Percentiles rank a stretch among this genome's conserved stretches.
Conservation (phyloP, 2,113 vertebrate genomes). For the Scatophagus argus region DNA sequence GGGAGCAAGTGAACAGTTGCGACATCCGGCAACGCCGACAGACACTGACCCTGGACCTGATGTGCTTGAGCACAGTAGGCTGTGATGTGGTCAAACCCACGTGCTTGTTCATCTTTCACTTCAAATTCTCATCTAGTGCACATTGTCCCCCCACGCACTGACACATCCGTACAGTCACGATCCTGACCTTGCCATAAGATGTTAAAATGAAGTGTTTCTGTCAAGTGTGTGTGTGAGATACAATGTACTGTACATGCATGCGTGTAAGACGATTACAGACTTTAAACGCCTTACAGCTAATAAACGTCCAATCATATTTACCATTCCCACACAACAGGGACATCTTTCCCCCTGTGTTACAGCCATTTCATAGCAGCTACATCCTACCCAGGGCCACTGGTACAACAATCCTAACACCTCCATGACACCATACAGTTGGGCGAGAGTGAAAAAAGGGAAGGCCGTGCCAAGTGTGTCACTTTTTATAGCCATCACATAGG, state of each 20-base stretch:
- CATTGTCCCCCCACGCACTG: slow-evolving; percentile 35
- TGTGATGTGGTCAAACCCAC: slow-evolving; percentile 32
- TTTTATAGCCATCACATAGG: slow-evolving; percentile 42
- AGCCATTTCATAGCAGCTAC: slow-evolving; percentile 45
- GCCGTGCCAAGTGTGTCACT: slow-evolving; percentile 46
- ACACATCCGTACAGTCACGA: slow-evolving; percentile 57
- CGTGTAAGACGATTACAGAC: slow-evolving; percentile 21
- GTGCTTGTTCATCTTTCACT: slow-evolving; percentile 59
- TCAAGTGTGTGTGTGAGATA: slow-evolving; percentile 13
- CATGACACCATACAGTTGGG: slow-evolving; percentile 52
- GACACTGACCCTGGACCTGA: slow-evolving; percentile 22
- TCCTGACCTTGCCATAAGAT: slow-evolving; percentile 68
- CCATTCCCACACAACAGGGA: slow-evolving; percentile 11
- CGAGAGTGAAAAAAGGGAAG: slow-evolving; percentile 41
- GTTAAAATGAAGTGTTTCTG: slow-evolving; percentile 37
- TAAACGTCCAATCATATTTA: slow-evolving; percentile 57
- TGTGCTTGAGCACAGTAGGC: slow-evolving; percentile 15
- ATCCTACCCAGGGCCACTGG: slow-evolving; percentile 36
- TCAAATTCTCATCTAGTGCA: slow-evolving; percentile 38
- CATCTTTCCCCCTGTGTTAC: slow-evolving; percentile 19
- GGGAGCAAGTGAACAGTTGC: slow-evolving; percentile 20
- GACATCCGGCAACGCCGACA: slow-evolving; percentile 9
- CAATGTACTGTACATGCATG: slow-evolving; percentile 16
- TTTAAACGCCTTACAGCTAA: slow-evolving; percentile 54
- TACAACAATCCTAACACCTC: slow-evolving; percentile 56